A percentile compares a stretch with the other conserved stretches of the same genome.
These are phyloP conservation scores for Epinephelus awoara DNA, from an alignment of 2,797 vertebrate species.

Conservation along the genomic window DNA sequence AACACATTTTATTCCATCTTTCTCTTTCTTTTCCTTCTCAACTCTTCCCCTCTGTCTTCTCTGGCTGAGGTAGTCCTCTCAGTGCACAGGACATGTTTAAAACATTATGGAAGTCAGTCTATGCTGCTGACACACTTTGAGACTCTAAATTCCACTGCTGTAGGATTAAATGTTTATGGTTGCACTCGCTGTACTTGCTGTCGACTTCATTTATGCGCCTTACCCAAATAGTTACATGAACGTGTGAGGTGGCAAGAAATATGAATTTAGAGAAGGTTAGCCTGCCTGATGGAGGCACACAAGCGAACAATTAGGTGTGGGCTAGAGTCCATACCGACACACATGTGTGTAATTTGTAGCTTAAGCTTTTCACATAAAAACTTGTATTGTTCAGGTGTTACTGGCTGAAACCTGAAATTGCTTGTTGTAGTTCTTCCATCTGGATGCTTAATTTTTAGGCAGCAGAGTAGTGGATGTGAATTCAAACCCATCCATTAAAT, in stretches of 20 bases:
- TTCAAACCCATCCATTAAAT: slow-evolving; percentile 33
- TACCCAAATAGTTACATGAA: slow-evolving; percentile 10
- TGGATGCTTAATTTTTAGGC: slow-evolving; percentile 28
- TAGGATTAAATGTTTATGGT: slow-evolving; percentile 39
- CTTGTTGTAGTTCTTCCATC: slow-evolving; percentile 17
- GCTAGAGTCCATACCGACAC: neutral
- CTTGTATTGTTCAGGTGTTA: slow-evolving; percentile 3
- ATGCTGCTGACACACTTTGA: slow-evolving; percentile 28
- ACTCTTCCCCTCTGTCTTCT: neutral
- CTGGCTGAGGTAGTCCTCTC: slow-evolving; percentile 9
- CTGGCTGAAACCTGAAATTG: slow-evolving; percentile 13
- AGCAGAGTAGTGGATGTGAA: slow-evolving; percentile 22
- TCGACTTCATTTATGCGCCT: slow-evolving; percentile 30
- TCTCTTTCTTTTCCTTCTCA: slow-evolving; percentile 4
- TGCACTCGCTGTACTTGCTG: slow-evolving; percentile 12
- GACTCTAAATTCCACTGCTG: slow-evolving; percentile 17
- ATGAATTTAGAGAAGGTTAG: slow-evolving; percentile 5
- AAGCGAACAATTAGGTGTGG: neutral
- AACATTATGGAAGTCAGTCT: slow-evolving; percentile 32
- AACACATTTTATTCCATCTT: slow-evolving; percentile 28
- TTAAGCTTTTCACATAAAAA: slow-evolving; percentile 6
- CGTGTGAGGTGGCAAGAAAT: neutral
- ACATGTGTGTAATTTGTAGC: neutral
- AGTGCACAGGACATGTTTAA: slow-evolving; percentile 41
- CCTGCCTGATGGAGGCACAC: neutral